Conservation (phyloP, 2,888 invertebrate species). For the Clusia tigrina region DNA sequence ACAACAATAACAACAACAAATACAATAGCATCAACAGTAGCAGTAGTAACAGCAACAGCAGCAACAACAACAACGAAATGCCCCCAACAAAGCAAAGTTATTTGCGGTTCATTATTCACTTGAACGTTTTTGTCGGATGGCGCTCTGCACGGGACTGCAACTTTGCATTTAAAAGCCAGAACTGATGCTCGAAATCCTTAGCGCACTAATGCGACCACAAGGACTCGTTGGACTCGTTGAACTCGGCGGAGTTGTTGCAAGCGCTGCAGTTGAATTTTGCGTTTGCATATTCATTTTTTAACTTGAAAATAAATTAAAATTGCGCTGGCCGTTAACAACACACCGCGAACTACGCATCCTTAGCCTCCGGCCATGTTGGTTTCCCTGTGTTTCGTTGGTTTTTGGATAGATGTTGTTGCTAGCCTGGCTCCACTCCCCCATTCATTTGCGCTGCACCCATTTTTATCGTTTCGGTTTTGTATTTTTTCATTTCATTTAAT, state of each 20-base stretch:
- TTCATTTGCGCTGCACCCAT: constrained; percentile 8
- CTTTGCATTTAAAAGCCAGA: background rate
- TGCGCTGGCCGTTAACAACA: constrained; percentile 53
- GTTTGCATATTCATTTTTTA: constrained; percentile 52
- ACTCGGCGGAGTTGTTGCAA: background rate
- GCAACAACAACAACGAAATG: constrained; percentile 5
- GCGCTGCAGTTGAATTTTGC: constrained; percentile 41
- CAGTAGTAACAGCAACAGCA: background rate
- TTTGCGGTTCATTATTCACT: constrained; percentile 59
- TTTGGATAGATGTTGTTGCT: no score
- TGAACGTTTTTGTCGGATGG: constrained; percentile 22
- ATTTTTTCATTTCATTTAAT: constrained; percentile 45
- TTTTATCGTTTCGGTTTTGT: constrained; percentile 11
- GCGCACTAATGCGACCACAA: constrained; percentile 1
- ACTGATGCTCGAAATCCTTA: background rate
- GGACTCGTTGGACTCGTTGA: background rate
- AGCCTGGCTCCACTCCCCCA: background rate
- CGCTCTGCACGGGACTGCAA: background rate
- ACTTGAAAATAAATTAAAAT: constrained; percentile 46
- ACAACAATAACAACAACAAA: constrained; percentile 34
- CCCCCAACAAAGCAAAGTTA: constrained; percentile 46
- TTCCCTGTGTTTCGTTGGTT: no score
- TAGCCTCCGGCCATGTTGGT: constrained; percentile 16
- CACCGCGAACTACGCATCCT: constrained; percentile 46
- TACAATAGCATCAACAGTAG: no score